phyloP scores from a whole-genome alignment of 2,113 vertebrate genomes.

The Apteryx owenii region DNA sequence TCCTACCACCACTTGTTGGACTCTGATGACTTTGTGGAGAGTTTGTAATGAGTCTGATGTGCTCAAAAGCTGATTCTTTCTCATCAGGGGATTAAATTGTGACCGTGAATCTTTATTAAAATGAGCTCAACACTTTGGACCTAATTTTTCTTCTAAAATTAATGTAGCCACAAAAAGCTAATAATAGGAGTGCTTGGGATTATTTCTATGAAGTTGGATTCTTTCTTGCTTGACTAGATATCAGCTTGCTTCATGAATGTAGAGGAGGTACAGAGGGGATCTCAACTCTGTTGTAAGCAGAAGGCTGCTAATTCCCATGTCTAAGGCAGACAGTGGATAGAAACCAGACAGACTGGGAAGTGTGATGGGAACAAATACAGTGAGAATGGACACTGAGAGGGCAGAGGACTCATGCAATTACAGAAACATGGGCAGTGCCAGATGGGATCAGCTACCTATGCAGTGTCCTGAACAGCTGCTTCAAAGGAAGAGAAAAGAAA shows the following conservation, averaged over 20 bases:
- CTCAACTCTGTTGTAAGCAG: background rate
- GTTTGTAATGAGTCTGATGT: slow-evolving; percentile 31
- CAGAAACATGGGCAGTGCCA: background rate
- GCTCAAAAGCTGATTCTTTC: slow-evolving; percentile 39
- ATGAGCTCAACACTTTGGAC: slow-evolving; percentile 13
- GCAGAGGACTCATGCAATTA: background rate
- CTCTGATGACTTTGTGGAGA: slow-evolving; percentile 41
- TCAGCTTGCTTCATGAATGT: background rate
- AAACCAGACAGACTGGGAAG: background rate
- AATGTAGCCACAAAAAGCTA: slow-evolving; percentile 34
- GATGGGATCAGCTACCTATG: background rate
- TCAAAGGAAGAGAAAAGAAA: background rate
- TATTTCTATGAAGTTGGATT: background rate
- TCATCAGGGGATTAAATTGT: background rate
- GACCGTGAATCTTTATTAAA: slow-evolving; percentile 44
- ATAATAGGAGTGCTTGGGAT: background rate
- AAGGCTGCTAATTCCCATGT: background rate
- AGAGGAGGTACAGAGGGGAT: background rate
- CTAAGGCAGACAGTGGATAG: background rate
- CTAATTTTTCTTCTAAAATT: slow-evolving; percentile 64
- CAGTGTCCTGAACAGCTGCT: background rate
- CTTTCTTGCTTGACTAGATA: background rate
- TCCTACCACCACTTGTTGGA: background rate
- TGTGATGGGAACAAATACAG: background rate
- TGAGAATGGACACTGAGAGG: background rate